phyloP scores from a whole-genome alignment of 2,888 invertebrate genomes.

The Phengaris alcon region DNA sequence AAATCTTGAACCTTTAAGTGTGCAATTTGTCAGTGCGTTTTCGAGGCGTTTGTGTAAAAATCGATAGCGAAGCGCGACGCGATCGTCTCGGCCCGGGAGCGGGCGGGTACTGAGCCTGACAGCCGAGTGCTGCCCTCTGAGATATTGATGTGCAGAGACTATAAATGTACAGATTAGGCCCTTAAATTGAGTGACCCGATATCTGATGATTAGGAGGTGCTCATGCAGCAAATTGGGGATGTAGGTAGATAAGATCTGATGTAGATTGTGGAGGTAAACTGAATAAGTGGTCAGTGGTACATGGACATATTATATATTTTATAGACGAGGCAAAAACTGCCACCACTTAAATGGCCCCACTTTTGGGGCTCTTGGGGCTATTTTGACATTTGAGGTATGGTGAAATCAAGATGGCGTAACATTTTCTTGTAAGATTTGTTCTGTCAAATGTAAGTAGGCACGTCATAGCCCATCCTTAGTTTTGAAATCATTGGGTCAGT shows the following conservation, averaged over 20 bases:
- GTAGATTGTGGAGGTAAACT: too few relatives aligned
- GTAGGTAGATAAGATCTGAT: background rate
- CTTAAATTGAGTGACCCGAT: constrained; percentile 23
- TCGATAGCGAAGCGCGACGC: constrained; percentile 37
- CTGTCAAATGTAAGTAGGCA: too few relatives aligned
- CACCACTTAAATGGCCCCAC: too few relatives aligned
- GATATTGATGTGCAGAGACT: constrained; percentile 40
- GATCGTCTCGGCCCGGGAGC: constrained; percentile 51
- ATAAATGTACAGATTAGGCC: constrained; percentile 27
- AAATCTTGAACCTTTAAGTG: constrained; percentile 33
- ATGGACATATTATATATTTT: too few relatives aligned
- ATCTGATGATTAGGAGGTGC: constrained; percentile 7
- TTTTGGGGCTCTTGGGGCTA: too few relatives aligned
- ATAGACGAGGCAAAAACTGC: too few relatives aligned
- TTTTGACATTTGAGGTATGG: too few relatives aligned
- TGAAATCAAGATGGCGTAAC: too few relatives aligned
- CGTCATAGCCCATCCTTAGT: too few relatives aligned
- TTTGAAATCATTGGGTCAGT: too few relatives aligned
- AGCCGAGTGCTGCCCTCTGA: constrained; percentile 41
- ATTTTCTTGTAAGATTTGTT: too few relatives aligned
- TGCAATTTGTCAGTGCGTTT: constrained; percentile 38
- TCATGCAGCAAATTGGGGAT: constrained; percentile 19
- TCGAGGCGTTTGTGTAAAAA: constrained; percentile 35
- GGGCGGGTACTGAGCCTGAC: constrained; percentile 60
- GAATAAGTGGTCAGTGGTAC: too few relatives aligned